phyloP scores from a whole-genome alignment of 2,113 vertebrate genomes.

The Campylomormyrus tamandua region DNA sequence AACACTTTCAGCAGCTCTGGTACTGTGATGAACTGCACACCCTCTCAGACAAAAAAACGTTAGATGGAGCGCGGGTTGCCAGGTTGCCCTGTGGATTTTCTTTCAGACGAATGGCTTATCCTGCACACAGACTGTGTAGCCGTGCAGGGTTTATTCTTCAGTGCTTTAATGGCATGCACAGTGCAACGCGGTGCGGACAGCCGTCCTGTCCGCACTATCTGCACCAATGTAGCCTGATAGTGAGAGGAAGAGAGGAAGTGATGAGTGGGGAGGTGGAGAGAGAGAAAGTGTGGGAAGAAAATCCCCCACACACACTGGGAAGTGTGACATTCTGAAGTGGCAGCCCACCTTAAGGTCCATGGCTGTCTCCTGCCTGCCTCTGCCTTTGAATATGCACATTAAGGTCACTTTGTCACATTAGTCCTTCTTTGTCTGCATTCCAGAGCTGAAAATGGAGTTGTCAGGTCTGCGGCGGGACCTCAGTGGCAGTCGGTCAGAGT shows the following conservation, averaged over 20 bases:
- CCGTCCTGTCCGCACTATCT: background rate
- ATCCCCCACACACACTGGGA: background rate
- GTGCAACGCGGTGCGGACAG: background rate
- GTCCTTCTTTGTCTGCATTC: constrained; percentile 36
- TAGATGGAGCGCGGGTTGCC: background rate
- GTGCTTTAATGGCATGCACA: background rate
- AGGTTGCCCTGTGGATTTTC: background rate
- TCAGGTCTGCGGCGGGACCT: constrained; percentile 55
- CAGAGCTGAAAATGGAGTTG: constrained; percentile 69
- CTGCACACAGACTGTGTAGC: background rate
- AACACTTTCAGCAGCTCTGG: background rate
- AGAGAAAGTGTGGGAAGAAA: background rate
- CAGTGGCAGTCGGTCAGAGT: constrained; percentile 58
- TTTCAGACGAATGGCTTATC: background rate
- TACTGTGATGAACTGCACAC: background rate
- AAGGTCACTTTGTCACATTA: background rate
- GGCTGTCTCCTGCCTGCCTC: background rate
- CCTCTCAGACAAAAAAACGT: background rate
- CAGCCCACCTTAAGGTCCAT: background rate
- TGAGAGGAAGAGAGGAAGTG: background rate
- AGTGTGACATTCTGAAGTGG: background rate
- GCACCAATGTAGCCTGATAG: background rate
- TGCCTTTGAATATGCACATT: constrained; percentile 14
- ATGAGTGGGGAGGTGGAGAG: background rate
- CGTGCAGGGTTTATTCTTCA: background rate